Conservation (phyloP, 2,797 vertebrate species). For the Knipowitschia caucasica region DNA sequence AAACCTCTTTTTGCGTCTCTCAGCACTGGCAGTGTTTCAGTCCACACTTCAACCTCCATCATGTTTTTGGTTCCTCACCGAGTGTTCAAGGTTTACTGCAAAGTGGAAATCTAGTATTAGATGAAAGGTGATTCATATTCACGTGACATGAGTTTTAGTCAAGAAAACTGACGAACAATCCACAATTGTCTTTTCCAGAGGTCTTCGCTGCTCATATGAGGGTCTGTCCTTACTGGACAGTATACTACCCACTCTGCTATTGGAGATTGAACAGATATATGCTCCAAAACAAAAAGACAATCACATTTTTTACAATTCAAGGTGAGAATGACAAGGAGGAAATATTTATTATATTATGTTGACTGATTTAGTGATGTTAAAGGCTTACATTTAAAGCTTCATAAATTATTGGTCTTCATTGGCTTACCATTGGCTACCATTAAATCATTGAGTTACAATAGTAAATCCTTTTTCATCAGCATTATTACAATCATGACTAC, state of each 20-base stretch:
- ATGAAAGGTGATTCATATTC: constrained; percentile 70
- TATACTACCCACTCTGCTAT: constrained; percentile 80
- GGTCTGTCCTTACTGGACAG: constrained; percentile 88
- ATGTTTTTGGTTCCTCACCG: constrained; percentile 62
- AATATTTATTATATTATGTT: background rate
- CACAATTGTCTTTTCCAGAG: constrained; percentile 57
- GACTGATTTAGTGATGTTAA: background rate
- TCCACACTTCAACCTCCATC: constrained; percentile 67
- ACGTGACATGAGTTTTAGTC: background rate
- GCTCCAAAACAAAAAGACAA: constrained; percentile 1
- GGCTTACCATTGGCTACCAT: no score
- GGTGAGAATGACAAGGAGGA: background rate
- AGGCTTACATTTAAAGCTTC: no score
- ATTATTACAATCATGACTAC: constrained; percentile 1
- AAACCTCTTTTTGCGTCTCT: background rate
- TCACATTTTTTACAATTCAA: constrained; percentile 1
- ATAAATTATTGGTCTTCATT: no score
- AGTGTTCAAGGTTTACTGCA: constrained; percentile 67
- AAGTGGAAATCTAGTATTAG: constrained; percentile 77
- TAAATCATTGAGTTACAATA: no score
- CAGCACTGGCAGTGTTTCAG: constrained; percentile 85
- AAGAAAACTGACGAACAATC: background rate
- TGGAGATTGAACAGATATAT: constrained; percentile 71
- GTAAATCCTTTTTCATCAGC: no score
- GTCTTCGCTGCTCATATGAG: constrained; percentile 85